phyloP scores from a whole-genome alignment of 2,888 invertebrate species.

The Sinelater perroti region DNA sequence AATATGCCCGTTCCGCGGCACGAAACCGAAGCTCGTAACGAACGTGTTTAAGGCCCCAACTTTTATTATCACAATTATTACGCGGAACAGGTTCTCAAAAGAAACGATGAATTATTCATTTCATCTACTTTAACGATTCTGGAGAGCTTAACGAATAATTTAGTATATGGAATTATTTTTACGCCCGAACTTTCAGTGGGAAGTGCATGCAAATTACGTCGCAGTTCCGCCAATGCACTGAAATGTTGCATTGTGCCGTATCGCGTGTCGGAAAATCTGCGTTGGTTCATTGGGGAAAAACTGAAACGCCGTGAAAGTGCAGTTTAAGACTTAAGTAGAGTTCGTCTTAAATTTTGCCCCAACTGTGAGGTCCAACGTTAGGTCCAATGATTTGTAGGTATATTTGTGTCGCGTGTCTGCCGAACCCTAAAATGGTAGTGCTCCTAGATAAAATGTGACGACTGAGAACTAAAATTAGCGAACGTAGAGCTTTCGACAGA shows the following conservation, averaged over 20 bases:
- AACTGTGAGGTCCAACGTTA: too few relatives aligned
- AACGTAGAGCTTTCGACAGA: too few relatives aligned
- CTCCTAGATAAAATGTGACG: too few relatives aligned
- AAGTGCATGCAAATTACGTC: conserved; percentile 39
- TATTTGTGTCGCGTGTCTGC: too few relatives aligned
- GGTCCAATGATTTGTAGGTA: too few relatives aligned
- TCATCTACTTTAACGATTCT: conserved; percentile 39
- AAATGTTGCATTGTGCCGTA: conserved; percentile 38
- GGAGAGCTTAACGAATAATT: conserved; percentile 35
- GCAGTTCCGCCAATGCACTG: conserved; percentile 33
- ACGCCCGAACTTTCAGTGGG: conserved; percentile 19
- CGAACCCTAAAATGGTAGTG: too few relatives aligned
- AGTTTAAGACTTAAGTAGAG: too few relatives aligned
- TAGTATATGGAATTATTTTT: conserved; percentile 36
- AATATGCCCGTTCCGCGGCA: conserved; percentile 17
- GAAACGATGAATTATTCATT: conserved; percentile 40
- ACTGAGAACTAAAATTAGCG: too few relatives aligned
- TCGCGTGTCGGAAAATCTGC: too few relatives aligned
- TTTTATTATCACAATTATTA: conserved; percentile 38
- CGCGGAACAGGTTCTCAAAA: conserved; percentile 18
- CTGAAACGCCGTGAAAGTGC: too few relatives aligned
- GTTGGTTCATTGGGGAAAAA: too few relatives aligned
- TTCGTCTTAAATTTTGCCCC: too few relatives aligned
- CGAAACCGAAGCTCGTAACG: conserved; percentile 25
- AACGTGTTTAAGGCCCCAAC: conserved; percentile 25